Base-by-base conservation (phyloP, 2,113 vertebrate genomes). In the Pygoscelis antarcticus region DNA sequence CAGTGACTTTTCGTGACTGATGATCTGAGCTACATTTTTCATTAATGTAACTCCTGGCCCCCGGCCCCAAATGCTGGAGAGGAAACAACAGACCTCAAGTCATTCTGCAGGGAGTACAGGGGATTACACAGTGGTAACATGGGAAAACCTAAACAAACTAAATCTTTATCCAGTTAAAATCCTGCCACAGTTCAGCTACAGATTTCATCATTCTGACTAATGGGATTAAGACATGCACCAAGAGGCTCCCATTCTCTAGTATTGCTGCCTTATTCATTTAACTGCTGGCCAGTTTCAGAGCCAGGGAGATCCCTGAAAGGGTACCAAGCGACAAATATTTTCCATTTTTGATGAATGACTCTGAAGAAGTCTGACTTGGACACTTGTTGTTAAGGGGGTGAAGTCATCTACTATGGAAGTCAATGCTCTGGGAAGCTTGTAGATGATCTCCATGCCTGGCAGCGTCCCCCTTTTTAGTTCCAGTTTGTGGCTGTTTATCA, bases 141-240 rank as follows among this genome's bases (percentile, higher is more conserved):
- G 64, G 75, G 76, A 91, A 93, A 95, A 68, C 7, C 30, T 81
- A 80, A 80, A 13, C 65, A 81, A 85, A 78, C 23, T 10, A 54
- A 78, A 25, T 51, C 92, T 93, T 94, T 80, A 69, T 87, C 21
- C 54, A 69, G 66, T 62, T 89, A 84, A 82, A 96, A 77, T 89
- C 49, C 74, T 80, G 44, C 55, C 6, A 3, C 70, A 87, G 74
- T 49, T 79, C 66, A 90, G 74, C 65, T 72, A 83, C 57, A 85
- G 68, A 81, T 86, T 85, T 88, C 66, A 60, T 81, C 16, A 6
- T 93, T 90, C 79, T 46, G 71, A 81, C 83, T 96, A 75, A 90
- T 7, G 15, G 47, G 83, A 89, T 94, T 81, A 90, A 85, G 58
- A 34, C 38, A n/a, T 0, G 11, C 65, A 76, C 54, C 68, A 71